Conservation (phyloP, 2,797 vertebrate genomes). For the Acridotheres tristis region DNA sequence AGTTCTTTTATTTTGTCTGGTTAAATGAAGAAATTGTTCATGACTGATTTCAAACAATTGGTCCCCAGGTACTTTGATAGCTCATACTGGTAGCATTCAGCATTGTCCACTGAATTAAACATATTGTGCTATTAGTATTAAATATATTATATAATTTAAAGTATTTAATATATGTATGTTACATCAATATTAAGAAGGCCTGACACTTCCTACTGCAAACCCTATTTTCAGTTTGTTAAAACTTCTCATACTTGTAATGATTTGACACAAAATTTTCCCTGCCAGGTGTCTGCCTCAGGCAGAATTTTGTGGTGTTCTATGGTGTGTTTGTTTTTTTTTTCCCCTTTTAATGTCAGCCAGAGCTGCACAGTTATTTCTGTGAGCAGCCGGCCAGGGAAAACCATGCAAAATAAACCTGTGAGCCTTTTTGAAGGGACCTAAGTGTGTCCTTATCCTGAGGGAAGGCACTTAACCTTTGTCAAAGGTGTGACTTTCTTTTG, state of each 20-base stretch:
- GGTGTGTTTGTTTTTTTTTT: neutral
- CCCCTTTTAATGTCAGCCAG: constrained; percentile 39
- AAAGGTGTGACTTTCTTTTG: neutral
- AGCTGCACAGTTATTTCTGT: constrained; percentile 3
- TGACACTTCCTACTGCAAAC: neutral
- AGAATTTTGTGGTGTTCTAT: constrained; percentile 20
- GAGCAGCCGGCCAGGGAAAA: neutral
- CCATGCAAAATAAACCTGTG: neutral
- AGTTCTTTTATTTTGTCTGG: neutral
- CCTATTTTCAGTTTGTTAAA: constrained; percentile 31
- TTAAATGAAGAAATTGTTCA: neutral
- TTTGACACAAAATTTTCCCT: constrained; percentile 15
- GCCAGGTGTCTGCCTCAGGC: constrained; percentile 54
- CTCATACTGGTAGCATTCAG: neutral
- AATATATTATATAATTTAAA: neutral
- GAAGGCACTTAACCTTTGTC: constrained; percentile 12
- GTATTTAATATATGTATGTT: neutral
- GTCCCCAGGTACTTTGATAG: neutral
- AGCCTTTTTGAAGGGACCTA: neutral
- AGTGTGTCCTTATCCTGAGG: neutral
- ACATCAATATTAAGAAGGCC: neutral
- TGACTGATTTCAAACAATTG: neutral
- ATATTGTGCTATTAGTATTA: neutral
- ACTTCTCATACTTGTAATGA: neutral
- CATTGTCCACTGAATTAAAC: neutral